Conservation (phyloP, 2,113 vertebrate genomes). For the Spea bombifrons region DNA sequence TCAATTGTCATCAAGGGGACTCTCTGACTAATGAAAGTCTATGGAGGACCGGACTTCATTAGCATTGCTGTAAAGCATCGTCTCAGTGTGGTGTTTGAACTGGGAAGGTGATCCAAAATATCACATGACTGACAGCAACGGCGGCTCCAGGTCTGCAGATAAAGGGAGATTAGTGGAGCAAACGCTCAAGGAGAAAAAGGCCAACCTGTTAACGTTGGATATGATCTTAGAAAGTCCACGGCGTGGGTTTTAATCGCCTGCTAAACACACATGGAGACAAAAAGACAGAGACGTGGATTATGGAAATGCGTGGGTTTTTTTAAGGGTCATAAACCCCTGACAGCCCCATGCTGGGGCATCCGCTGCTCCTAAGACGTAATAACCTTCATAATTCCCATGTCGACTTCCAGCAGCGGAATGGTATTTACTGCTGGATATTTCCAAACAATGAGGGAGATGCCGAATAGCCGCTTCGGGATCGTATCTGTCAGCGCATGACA, state of each 20-base stretch:
- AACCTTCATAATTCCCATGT: constrained; percentile 30
- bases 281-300: background rate
- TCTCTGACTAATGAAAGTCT: no score
- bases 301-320: background rate
- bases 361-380: constrained; percentile 23
- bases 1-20: no score
- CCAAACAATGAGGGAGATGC: constrained; percentile 8
- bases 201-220: no score
- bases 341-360: constrained; percentile 14
- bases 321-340: constrained; percentile 23
- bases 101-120: no score
- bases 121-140: no score
- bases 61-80: no score
- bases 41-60: no score
- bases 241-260: background rate
- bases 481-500: background rate
- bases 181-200: no score
- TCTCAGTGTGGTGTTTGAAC: no score
- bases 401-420: constrained; percentile 13
- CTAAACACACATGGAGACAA: background rate
- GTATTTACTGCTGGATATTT: constrained; percentile 22
- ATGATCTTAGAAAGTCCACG: background rate
- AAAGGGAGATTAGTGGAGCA: no score
- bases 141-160: no score
- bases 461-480: background rate